phyloP scores from a whole-genome alignment of 2,113 vertebrate species.

The Sclerurus mexicanus region DNA sequence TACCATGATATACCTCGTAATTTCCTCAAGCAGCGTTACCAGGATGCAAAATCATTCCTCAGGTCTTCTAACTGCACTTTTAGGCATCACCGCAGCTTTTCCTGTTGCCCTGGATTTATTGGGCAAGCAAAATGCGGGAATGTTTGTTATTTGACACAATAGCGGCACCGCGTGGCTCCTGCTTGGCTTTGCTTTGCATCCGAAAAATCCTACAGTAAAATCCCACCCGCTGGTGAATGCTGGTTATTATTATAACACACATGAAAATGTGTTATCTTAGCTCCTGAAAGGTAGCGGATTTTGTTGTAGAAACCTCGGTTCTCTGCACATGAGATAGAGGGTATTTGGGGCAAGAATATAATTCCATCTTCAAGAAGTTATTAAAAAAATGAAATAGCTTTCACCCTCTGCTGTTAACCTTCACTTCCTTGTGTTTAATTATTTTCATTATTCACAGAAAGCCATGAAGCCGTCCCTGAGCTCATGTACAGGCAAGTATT shows the following conservation, averaged over 20 bases:
- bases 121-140: neutral
- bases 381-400: neutral
- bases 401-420: neutral
- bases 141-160: neutral
- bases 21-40: neutral
- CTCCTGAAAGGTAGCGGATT: neutral
- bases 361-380: neutral
- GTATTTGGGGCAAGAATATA: neutral
- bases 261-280: neutral
- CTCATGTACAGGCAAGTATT: neutral
- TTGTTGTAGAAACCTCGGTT: neutral
- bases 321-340: neutral
- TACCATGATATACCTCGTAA: accelerated
- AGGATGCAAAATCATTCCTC: neutral
- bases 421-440: neutral
- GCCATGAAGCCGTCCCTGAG: neutral
- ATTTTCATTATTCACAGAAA: neutral
- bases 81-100: neutral
- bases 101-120: neutral
- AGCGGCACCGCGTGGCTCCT: neutral
- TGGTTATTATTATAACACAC: accelerated
- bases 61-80: neutral
- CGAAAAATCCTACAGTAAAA: neutral
- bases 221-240: no score
- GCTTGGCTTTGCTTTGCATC: neutral